Evolutionary conservation across 2,888 invertebrate genomes (phyloP).

Genomic region (Idaea aversata): DNA sequence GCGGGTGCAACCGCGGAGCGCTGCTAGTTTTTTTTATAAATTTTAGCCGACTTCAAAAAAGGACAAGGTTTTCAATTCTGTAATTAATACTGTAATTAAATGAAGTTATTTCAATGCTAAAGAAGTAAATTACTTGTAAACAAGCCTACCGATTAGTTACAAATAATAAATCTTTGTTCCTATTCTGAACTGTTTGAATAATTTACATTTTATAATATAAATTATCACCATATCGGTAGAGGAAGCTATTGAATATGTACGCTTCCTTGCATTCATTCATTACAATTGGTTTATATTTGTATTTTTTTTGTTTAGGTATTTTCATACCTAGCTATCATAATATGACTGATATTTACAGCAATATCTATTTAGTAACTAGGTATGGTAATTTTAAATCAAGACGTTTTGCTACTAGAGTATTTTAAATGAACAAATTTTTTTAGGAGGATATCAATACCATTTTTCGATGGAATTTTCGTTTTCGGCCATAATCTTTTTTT

Average conservation of each 20-base stretch:
- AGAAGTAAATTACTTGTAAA: background rate
- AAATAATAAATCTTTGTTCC: slow-evolving; percentile 1
- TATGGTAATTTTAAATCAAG: too few species aligned
- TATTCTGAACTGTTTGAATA: slow-evolving; percentile 9
- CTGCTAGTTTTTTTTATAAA: too few species aligned
- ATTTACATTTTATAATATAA: slow-evolving; percentile 23
- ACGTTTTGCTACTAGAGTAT: too few species aligned
- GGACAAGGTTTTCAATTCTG: background rate
- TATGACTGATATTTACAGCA: too few species aligned
- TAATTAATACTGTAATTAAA: background rate
- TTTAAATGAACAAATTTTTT: too few species aligned
- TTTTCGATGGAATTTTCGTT: too few species aligned
- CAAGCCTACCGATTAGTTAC: background rate
- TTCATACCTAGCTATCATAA: background rate
- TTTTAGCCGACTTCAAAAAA: background rate
- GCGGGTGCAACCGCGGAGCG: too few species aligned
- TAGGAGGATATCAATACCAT: too few species aligned
- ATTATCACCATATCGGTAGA: slow-evolving; percentile 31
- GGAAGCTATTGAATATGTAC: slow-evolving; percentile 28
- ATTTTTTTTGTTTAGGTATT: background rate
- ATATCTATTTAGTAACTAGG: too few species aligned
- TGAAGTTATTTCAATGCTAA: background rate
- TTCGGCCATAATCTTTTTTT: too few species aligned
- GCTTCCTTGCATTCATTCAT: slow-evolving; percentile 22
- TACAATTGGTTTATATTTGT: background rate